Evolutionary conservation across 2,888 invertebrate species (phyloP).

Genomic region (Dicyrtomina minuta): DNA sequence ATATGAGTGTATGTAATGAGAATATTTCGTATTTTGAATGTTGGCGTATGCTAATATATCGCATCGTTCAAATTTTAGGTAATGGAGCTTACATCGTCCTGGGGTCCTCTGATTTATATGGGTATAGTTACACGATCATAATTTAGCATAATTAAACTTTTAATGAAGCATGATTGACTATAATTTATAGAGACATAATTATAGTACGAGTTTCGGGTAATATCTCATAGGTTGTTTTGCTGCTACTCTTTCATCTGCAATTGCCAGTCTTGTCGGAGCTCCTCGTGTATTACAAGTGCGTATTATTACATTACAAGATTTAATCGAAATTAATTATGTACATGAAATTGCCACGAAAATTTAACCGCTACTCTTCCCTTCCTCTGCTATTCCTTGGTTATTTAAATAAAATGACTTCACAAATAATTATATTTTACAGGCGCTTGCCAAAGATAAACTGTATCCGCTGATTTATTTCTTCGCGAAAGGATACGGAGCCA

Average conservation of each 20-base stretch:
- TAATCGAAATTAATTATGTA: not conserved
- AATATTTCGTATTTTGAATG: not conserved
- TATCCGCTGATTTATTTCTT: constrained; percentile 63
- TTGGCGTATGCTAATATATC: not conserved
- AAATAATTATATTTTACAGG: constrained; percentile 54
- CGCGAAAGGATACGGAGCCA: constrained; percentile 62
- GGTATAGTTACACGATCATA: constrained; percentile 4
- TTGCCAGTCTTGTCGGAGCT: constrained; percentile 65
- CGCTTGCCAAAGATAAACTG: constrained; percentile 63
- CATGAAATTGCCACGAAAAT: no score
- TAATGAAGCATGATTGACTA: not conserved
- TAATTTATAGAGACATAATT: not conserved
- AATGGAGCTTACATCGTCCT: constrained; percentile 56
- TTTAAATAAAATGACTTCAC: not conserved
- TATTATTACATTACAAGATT: constrained; percentile 1
- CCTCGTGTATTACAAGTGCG: constrained; percentile 57
- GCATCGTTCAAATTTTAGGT: constrained; percentile 51
- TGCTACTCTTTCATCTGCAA: constrained; percentile 65
- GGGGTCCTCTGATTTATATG: constrained; percentile 58
- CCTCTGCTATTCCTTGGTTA: not conserved
- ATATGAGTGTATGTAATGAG: not conserved
- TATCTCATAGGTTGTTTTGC: constrained; percentile 64
- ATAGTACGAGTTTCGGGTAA: no score
- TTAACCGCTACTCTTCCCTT: no score
- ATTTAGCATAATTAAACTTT: not conserved